Percentiles rank a stretch among this genome's conserved stretches.
phyloP scores from a whole-genome alignment of 2,113 vertebrate species.

The Grantiella picta region DNA sequence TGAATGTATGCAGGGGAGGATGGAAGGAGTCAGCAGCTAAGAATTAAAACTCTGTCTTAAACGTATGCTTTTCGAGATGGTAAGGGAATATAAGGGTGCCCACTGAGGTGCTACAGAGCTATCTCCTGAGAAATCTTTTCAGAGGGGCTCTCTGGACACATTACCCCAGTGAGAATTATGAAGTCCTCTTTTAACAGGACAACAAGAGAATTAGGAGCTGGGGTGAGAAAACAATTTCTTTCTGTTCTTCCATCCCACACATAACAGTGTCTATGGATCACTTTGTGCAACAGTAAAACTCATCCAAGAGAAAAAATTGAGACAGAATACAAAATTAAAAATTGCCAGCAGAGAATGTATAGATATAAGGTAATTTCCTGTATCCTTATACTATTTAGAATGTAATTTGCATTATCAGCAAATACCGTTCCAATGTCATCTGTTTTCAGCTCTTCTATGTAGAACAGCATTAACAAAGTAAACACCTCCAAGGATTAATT shows the following conservation, averaged over 20 bases:
- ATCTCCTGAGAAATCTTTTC: not conserved
- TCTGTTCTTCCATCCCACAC: not conserved
- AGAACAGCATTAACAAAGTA: not conserved
- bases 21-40: not conserved
- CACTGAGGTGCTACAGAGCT: accelerated
- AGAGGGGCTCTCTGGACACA: not conserved
- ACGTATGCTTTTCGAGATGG: not conserved
- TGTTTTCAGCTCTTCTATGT: not conserved
- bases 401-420: not conserved
- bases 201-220: not conserved
- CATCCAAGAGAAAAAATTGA: not conserved
- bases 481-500: not conserved
- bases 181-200: not conserved
- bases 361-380: not conserved
- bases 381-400: not conserved
- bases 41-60: not conserved
- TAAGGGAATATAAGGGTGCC: not conserved
- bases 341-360: not conserved
- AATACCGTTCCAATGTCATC: not conserved
- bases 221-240: not conserved
- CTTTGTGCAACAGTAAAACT: not conserved
- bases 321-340: not conserved
- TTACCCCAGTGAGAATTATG: not conserved
- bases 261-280: not conserved
- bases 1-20: not conserved